Conservation (phyloP, 2,797 vertebrate species). For the Distichodus sexfasciatus region DNA sequence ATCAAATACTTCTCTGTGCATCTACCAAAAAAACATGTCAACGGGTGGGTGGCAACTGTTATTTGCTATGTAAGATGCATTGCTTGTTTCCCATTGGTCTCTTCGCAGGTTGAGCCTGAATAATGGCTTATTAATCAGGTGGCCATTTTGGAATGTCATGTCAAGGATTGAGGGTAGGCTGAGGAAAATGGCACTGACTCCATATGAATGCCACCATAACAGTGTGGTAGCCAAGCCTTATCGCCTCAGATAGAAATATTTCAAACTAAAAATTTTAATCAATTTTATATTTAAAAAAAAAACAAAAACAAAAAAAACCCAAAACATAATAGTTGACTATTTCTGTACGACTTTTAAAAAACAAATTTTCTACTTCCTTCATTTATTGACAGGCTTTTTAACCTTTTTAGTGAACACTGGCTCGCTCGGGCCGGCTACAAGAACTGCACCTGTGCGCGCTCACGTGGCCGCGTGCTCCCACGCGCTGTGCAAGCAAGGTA, state of each 20-base stretch:
- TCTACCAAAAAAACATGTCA: background rate
- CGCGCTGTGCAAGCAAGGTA: no score
- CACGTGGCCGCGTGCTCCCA: background rate
- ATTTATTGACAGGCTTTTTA: no score
- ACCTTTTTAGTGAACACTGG: constrained; percentile 25
- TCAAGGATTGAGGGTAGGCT: constrained; percentile 26
- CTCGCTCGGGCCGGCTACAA: constrained; percentile 45
- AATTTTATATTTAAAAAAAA: no score
- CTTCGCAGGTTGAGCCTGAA: constrained; percentile 19
- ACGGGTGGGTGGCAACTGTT: background rate
- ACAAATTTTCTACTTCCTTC: no score
- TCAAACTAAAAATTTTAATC: no score
- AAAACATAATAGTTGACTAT: no score
- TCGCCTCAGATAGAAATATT: no score
- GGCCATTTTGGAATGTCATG: constrained; percentile 38
- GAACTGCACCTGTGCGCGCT: constrained; percentile 43
- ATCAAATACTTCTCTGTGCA: background rate
- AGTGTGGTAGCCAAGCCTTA: background rate
- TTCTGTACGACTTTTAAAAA: no score
- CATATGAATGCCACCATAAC: no score
- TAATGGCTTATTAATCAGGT: constrained; percentile 36
- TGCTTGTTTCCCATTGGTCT: constrained; percentile 10
- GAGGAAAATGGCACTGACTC: constrained; percentile 33
- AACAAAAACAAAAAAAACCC: no score
- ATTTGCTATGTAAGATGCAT: background rate